Evolutionary conservation across 2,888 invertebrate species (phyloP), one percentile per base, ranked within the genome.

Genomic region (Xanthorhoe designata): DNA sequence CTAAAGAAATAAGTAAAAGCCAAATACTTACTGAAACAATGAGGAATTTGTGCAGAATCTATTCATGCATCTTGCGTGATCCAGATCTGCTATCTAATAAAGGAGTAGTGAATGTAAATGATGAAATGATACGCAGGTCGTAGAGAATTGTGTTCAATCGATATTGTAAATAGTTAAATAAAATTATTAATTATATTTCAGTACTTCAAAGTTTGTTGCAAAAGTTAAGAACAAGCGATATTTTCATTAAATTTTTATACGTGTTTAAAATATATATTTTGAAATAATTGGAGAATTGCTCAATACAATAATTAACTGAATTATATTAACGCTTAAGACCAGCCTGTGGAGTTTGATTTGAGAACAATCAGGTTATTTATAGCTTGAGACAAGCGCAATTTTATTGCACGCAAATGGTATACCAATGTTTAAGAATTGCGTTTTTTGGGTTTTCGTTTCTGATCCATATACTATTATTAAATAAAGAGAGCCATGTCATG

Each of bases 41-140:
- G 82, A 82, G 76, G 81, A 79, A 70, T 78, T 80, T 83, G 88
- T 91, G 88, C 85, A 71, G 80, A 80, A 70, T 68, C 72, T 71
- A 83, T 78, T 84, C 91, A 91, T 92, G 91, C 91, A 86, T 85
- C 86, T 84, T 83, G 83, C 80, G 87, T 86, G 84, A 84, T 83
- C 87, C 82, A 77, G 83, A 78, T 83, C 86, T 73, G 82, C 84
- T 88, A 87, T 87, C 89, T 89, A 90, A 56, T 80, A 61, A 61
- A 70, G 71, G 66, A 84, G 82, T 78, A 85, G 82, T 86, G 83
- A 86, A 84, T 81, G 79, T 80, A 86, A 76, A 84, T 77, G 80
- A 85, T 88, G 58, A 45, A 65, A 72, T 69, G 61, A 65, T 58
- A 49, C 53, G 38, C 47, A 49, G 24, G 35, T 32, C 13, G 6